A percentile compares a stretch with the other conserved stretches of the same genome.
Conservation (phyloP, 2,888 invertebrate genomes). For the Athripsodes cinereus region DNA sequence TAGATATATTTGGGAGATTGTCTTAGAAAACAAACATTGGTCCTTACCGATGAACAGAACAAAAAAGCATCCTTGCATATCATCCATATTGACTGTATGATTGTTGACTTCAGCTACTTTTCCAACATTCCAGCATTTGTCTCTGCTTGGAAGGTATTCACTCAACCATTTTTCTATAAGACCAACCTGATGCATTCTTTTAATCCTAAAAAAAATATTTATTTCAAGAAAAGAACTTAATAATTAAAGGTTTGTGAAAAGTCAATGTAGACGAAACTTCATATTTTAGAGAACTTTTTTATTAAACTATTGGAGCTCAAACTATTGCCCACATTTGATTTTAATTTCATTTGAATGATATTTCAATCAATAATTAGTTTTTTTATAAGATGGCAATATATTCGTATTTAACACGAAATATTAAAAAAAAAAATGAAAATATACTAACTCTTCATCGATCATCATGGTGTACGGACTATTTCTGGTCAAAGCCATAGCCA, state of each 20-base stretch:
- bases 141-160: slow-evolving; percentile 69
- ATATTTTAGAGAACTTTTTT: no score
- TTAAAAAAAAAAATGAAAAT: no score
- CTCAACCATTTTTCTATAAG: slow-evolving; percentile 77
- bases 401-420: no score
- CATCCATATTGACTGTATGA: slow-evolving; percentile 80
- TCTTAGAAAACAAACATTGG: no score
- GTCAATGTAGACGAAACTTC: no score
- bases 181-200: slow-evolving; percentile 77
- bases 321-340: no score
- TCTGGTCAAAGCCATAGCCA: slow-evolving; percentile 68
- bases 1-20: no score
- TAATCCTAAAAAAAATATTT: slow-evolving; percentile 50
- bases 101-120: slow-evolving; percentile 65
- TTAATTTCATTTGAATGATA: no score
- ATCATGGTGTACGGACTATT: slow-evolving; percentile 71
- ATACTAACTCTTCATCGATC: slow-evolving; percentile 72
- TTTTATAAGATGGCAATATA: no score
- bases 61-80: slow-evolving; percentile 92
- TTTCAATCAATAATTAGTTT: no score
- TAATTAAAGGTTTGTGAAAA: neutral
- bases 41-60: slow-evolving; percentile 69
- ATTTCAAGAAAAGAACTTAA: neutral
- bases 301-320: no score
- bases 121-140: slow-evolving; percentile 69